A percentile compares a stretch with the other conserved stretches of the same genome.
Evolutionary conservation across 2,113 vertebrate genomes (phyloP).

Genomic region (Brachyhypopomus gauderio): DNA sequence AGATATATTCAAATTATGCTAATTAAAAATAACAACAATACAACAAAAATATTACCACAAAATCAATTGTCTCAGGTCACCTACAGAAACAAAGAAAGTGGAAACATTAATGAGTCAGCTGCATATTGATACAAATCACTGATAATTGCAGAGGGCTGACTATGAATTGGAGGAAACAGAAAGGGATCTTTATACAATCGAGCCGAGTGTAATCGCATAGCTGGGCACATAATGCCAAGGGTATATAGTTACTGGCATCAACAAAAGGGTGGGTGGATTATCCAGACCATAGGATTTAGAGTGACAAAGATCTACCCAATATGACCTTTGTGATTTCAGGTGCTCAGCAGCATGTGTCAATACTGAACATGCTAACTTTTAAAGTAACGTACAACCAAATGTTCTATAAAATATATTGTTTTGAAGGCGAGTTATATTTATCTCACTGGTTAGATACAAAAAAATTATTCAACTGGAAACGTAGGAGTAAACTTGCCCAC

Average conservation of each 20-base stretch:
- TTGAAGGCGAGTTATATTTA: background rate
- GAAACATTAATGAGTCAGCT: slow-evolving; percentile 26
- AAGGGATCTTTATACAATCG: slow-evolving; percentile 42
- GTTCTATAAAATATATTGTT: background rate
- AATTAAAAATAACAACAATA: background rate
- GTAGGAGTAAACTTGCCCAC: slow-evolving; percentile 75
- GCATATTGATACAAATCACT: slow-evolving; percentile 62
- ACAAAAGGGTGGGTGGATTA: slow-evolving; percentile 69
- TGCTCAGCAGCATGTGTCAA: slow-evolving; percentile 29
- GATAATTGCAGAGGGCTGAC: slow-evolving; percentile 44
- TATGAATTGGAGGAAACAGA: slow-evolving; percentile 58
- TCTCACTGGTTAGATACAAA: background rate
- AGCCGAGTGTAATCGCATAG: slow-evolving; percentile 63
- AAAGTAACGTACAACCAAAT: background rate
- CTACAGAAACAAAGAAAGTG: slow-evolving; percentile 67
- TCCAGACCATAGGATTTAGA: slow-evolving; percentile 50
- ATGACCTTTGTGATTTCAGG: slow-evolving; percentile 66
- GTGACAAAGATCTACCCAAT: slow-evolving; percentile 62
- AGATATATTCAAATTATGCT: background rate
- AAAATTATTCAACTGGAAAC: background rate
- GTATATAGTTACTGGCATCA: slow-evolving; percentile 75
- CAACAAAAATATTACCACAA: slow-evolving; percentile 78
- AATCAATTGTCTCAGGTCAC: slow-evolving; percentile 83
- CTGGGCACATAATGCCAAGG: slow-evolving; percentile 65
- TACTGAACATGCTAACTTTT: slow-evolving; percentile 18